Evolutionary conservation across 2,113 vertebrate genomes (phyloP), one percentile per base, ranked within the genome.

Genomic region (Pseudorhombus dupliciocellatus): DNA sequence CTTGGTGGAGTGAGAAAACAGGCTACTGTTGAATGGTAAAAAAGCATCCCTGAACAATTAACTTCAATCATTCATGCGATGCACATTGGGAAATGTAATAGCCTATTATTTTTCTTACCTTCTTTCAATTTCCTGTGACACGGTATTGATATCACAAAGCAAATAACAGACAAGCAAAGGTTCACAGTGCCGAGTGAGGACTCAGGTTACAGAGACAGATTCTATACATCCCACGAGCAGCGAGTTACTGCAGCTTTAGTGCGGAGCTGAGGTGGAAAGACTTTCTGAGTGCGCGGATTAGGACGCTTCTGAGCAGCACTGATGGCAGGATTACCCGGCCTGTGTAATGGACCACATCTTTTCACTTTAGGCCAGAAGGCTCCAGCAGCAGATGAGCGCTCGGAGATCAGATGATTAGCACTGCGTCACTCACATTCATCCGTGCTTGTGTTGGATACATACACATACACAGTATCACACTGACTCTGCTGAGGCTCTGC

Each of bases 301-400:
- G 77, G 72, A 80, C 26, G 62, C 48, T 75, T 64, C 58, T 34
- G 70, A 76, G 73, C 81, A 52, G 87, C 79, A 75, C 37, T 60
- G 79, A 81, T 80, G 83, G 54, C 42, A 34, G 89, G 87, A 88
- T 90, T 88, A 88, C 68, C 58, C 26, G 62, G 15, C 34, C 65
- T 58, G 75, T 84, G 80, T 83, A 88, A 88, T 84, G 80, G 86
- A 88, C 64, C 85, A 77, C 73, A 72, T 83, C 83, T 78, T 75
- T 48, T 73, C 77, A 77, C 82, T 83, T 71, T 58, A 77, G 81
- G 71, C 62, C 63, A 61, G 20, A 54, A 46, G 54, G 61, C 37
- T 72, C 22, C 48, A 40, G 25, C 65, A 66, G 77, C 71, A 80
- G 69, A 87, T 77, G 77, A 87, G 75, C 2, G 12, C 62, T 70